Evolutionary conservation across 2,888 invertebrate genomes (phyloP), one percentile per base, ranked within the genome.

Genomic region (Homarus gammarus): DNA sequence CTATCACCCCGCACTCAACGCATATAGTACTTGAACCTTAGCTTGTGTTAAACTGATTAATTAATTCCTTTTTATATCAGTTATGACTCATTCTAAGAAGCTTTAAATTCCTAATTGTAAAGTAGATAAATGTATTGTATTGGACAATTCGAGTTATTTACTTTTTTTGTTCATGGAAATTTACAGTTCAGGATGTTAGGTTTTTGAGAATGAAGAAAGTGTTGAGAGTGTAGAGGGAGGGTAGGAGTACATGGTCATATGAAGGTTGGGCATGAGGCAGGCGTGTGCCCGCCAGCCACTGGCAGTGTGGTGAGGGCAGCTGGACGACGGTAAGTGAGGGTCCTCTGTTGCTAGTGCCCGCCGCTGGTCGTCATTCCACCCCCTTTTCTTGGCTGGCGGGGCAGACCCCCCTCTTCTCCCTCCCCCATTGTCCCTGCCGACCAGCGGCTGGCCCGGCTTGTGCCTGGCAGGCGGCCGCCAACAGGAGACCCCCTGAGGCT

Each of bases 251-350:
- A 64, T 64, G 64, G 27, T 12, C 27, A 27, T 15, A 27, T 27
- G 64, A 27, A 27, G 12, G 64, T 44, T 8, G 44, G 12, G 44
- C 44, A 12, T 44, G 44, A 44, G 44, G 44, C 44, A 44, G 44
- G 6, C 8, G 64, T 64, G 64, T 56, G 49, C 49, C 15, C 49
- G 22, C 5, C 64, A 10, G 10, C 64, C 64, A 27, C 64, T 83
- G 70, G 49, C 70, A 70, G n/a, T 64, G 38, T 70, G 40, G 81
- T 84, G 84, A 38, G 56, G 75, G 79, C 38, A 79, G 78, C 87
- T 87, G 87, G 81, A 73, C 72, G 87, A 87, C 87, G 87, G 87
- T 87, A 87, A 81, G 87, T 81, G 87, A 68, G 87, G 72, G 40
- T 51, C 44, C 33, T 64, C 77, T 77, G 61, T 77, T 64, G 85